Base-by-base conservation (phyloP, 1,140 invertebrate species). In the Drosophila pruinosa region DNA sequence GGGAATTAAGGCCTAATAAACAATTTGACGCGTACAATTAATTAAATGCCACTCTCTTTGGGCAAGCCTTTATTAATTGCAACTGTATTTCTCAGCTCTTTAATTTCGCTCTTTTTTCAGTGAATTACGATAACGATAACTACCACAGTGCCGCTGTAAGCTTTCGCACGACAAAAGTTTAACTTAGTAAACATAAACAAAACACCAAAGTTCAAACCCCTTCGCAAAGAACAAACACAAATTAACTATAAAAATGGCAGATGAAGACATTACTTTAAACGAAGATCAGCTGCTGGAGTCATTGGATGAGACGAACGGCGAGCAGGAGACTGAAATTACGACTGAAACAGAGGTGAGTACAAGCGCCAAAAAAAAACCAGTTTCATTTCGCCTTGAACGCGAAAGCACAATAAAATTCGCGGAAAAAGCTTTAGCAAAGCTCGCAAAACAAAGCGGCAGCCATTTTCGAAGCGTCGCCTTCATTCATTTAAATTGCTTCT, bases 221-320 rank as follows among this genome's bases (percentile, higher is more conserved):
- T 4, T 1, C 8, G 17, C 8, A 14, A 24, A 12, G 39, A 21
- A 63, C 8, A 48, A 34, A 58, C 4, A 21, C 41, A 72, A 56
- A 41, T 4, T 21, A 54, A 36, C 56, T 15, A 17, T 63, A 57
- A 75, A 73, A 71, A 91, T 91, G 91, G 91, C 91, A 12, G 91
- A 91, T 70, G 81, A 86, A 77, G 91, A 91, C 78, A 75, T 91
- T 56, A 80, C 91, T 57, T 58, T 91, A 41, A 91, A 91, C 31
- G 91, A 91, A 70, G 91, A 91, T 73, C 91, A 91, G 85, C 90
- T 91, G 41, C 72, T 91, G 74, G 91, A 91, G 61, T 91, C 91
- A 56, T 70, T 91, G 67, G 90, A 91, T 12, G 91, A 91, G 72
- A 89, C 90, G 26, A 91, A 91, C 72, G 89, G 91, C 36, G 90